A percentile compares a stretch with the other conserved stretches of the same genome.
Evolutionary conservation across 2,113 vertebrate genomes (phyloP).

Genomic region (Myrmecophaga tridactyla): DNA sequence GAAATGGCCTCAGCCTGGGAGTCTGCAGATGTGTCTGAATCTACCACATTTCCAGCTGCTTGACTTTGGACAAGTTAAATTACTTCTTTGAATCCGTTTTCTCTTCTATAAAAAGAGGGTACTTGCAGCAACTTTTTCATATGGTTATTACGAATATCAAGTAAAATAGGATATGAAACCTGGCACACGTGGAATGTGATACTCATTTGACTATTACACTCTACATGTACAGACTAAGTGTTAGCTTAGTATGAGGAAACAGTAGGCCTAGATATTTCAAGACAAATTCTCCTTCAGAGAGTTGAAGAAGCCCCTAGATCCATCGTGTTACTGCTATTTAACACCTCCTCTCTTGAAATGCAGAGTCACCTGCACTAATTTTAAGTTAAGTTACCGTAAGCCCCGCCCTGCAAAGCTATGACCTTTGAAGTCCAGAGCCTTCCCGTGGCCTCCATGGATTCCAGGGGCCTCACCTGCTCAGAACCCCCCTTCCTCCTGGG

Average conservation of each 20-base stretch:
- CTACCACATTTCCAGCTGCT: background rate
- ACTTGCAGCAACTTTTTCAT: background rate
- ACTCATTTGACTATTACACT: background rate
- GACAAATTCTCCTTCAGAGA: background rate
- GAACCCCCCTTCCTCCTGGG: background rate
- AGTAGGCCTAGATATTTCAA: background rate
- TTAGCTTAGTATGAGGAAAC: background rate
- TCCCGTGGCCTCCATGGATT: background rate
- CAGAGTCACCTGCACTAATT: background rate
- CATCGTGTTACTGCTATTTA: background rate
- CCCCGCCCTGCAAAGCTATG: background rate
- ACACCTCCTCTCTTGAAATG: background rate
- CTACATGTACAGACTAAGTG: too few relatives aligned
- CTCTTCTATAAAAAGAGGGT: background rate
- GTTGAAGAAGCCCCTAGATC: background rate
- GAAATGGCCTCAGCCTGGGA: background rate
- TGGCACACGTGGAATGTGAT: background rate
- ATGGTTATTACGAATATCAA: background rate
- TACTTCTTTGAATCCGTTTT: background rate
- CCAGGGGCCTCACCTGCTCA: background rate
- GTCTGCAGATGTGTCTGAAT: background rate
- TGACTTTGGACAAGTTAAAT: background rate
- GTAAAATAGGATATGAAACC: background rate
- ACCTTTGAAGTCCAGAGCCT: background rate
- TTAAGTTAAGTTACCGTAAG: background rate